Evolutionary conservation across 2,113 vertebrate genomes (phyloP), one percentile per base, ranked within the genome.

Genomic region (Panurus biarmicus): DNA sequence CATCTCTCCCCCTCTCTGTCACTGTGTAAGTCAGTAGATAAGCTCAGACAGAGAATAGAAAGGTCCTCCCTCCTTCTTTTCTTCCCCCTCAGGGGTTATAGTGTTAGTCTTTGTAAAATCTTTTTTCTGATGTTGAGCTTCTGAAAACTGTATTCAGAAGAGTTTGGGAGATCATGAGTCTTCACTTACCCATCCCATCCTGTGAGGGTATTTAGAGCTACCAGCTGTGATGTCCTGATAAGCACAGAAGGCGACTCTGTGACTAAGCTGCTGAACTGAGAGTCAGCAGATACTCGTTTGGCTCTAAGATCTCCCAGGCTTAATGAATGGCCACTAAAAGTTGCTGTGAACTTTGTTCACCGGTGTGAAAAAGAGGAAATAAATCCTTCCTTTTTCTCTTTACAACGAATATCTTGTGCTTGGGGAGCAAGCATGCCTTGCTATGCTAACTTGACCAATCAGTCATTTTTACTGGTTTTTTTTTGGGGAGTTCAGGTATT

Each of bases 81-180:
- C 66, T 91, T 64, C 14, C 22, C 73, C 90, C 53, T 65, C 61
- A 69, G 71, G 77, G 56, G 26, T 47, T 89, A 80, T 91, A 91
- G 25, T 85, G 81, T 94, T 94, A 85, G 83, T 90, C 75, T 93
- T 91, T 91, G 87, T 90, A 83, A 94, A 96, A 83, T 77, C 33
- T 64, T 23, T 95, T 94, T 95, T 89, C 74, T 93, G 79, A 87
- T 89, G 79, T 26, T 95, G 71, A 90, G 90, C 64, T 94, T 95
- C 74, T 90, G 84, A 95, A 93, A 93, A 93, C 36, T 75, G 42
- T 87, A 85, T 76, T 72, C 62, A 66, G 84, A 85, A 84, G 53
- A 87, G 77, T 79, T 78, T 77, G 66, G 71, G 85, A 65, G 65
- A 80, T 38, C 45, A 7, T 35, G 35, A 73, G 42, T 64, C 26